phyloP scores from a whole-genome alignment of 2,797 vertebrate genomes.

The Gymnopithys bicolor region DNA sequence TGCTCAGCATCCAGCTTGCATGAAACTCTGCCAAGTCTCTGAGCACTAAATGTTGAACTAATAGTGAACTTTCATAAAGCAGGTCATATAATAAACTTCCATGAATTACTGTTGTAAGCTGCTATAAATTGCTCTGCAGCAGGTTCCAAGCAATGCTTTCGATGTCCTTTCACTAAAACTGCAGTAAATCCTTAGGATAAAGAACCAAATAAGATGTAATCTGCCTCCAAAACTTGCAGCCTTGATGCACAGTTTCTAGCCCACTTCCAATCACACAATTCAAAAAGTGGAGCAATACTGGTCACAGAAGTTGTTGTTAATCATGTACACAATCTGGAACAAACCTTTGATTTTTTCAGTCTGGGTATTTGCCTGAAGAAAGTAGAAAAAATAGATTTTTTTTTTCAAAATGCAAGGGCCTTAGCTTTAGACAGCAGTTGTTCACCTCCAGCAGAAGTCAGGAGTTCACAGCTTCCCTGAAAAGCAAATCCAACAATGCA shows the following conservation, averaged over 20 bases:
- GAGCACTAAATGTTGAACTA: slow-evolving; percentile 24
- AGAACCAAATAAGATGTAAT: neutral
- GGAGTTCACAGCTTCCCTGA: neutral
- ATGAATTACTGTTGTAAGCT: slow-evolving; percentile 2
- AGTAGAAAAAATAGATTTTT: neutral
- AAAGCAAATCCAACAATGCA: neutral
- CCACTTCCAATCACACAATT: neutral
- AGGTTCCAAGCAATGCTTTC: neutral
- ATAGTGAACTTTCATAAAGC: slow-evolving; percentile 36
- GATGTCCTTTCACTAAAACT: neutral
- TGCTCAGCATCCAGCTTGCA: slow-evolving; percentile 10
- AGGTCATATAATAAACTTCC: slow-evolving; percentile 10
- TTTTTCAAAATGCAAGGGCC: neutral
- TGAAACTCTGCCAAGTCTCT: slow-evolving; percentile 17
- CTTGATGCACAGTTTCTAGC: neutral
- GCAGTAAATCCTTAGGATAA: neutral
- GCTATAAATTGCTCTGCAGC: neutral
- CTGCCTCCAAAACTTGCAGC: neutral
- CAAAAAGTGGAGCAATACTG: neutral
- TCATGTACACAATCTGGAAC: neutral
- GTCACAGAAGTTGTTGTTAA: neutral
- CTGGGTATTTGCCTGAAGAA: neutral
- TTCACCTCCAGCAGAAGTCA: neutral
- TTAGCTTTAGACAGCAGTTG: neutral
- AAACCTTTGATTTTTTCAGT: neutral